phyloP scores from a whole-genome alignment of 2,888 invertebrate genomes.

The Spodoptera exigua region DNA sequence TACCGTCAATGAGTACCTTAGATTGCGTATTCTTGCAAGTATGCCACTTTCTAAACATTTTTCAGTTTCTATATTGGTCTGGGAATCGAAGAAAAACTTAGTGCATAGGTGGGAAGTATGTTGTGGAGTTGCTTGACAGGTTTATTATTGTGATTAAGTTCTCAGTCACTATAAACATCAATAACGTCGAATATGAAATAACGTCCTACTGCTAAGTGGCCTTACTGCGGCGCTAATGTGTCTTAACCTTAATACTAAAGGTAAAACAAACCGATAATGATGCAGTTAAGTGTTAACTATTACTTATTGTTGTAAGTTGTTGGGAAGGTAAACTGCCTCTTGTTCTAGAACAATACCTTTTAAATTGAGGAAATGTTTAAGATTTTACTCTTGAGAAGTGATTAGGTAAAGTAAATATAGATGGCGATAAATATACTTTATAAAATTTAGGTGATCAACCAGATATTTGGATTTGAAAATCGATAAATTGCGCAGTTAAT shows the following conservation, averaged over 20 bases:
- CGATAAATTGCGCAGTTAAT: too few species aligned
- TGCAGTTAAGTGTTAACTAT: constrained; percentile 12
- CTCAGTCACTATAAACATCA: too few species aligned
- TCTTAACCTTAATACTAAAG: constrained; percentile 12
- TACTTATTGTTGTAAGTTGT: constrained; percentile 1
- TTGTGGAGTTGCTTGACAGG: constrained; percentile 11
- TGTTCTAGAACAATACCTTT: constrained; percentile 6
- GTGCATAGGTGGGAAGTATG: constrained; percentile 36
- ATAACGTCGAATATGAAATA: too few species aligned
- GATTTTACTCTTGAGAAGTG: constrained; percentile 10
- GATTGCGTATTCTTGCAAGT: constrained; percentile 7
- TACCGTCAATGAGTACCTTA: too few species aligned
- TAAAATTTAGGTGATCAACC: too few species aligned
- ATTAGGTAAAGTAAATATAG: background rate
- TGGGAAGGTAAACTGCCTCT: constrained; percentile 5
- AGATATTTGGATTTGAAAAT: too few species aligned
- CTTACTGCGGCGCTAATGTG: constrained; percentile 17
- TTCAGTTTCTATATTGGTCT: constrained; percentile 26
- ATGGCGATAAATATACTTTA: too few species aligned
- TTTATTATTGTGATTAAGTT: constrained; percentile 10
- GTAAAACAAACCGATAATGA: background rate
- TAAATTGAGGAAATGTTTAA: background rate
- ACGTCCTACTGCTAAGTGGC: constrained; percentile 12
- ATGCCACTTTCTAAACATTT: constrained; percentile 39
- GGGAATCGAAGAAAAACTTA: constrained; percentile 18